phyloP scores from a whole-genome alignment of 2,888 invertebrate species.

The Spialia ferax region DNA sequence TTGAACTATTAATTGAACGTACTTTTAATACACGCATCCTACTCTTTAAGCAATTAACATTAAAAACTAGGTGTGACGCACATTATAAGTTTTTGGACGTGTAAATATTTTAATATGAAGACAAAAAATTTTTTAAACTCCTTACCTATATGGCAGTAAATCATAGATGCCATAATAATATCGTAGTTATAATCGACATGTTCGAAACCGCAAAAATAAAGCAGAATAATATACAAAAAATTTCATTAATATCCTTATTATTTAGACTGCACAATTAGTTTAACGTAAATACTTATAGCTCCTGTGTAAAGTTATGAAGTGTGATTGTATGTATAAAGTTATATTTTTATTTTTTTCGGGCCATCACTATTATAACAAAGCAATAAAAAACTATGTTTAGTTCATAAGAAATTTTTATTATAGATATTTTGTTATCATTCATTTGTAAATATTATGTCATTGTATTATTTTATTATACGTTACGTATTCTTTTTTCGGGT shows the following conservation, averaged over 20 bases:
- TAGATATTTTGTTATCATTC: constrained; percentile 9
- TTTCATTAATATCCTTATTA: not conserved
- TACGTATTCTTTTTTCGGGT: constrained; percentile 6
- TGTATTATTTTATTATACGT: constrained; percentile 12
- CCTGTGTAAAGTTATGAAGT: not conserved
- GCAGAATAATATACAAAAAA: not conserved
- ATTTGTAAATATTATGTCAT: constrained; percentile 35
- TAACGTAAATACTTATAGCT: not conserved
- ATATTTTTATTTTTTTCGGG: not conserved
- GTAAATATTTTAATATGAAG: too few relatives aligned
- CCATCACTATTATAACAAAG: not conserved
- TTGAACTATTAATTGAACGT: too few relatives aligned
- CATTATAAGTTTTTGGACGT: too few relatives aligned
- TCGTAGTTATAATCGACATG: not conserved
- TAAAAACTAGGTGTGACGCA: not conserved
- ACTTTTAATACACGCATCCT: too few relatives aligned
- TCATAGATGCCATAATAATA: too few relatives aligned
- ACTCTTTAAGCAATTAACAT: too few relatives aligned
- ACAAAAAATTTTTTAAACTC: too few relatives aligned
- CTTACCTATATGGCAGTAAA: too few relatives aligned
- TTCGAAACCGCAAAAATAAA: not conserved
- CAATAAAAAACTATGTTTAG: constrained; percentile 11
- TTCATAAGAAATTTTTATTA: constrained; percentile 15
- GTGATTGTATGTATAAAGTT: not conserved
- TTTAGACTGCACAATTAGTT: constrained; percentile 20